These are phyloP conservation scores for Cynocephalus volans DNA, from an alignment of 2,113 vertebrate species.

Conservation along the genomic window DNA sequence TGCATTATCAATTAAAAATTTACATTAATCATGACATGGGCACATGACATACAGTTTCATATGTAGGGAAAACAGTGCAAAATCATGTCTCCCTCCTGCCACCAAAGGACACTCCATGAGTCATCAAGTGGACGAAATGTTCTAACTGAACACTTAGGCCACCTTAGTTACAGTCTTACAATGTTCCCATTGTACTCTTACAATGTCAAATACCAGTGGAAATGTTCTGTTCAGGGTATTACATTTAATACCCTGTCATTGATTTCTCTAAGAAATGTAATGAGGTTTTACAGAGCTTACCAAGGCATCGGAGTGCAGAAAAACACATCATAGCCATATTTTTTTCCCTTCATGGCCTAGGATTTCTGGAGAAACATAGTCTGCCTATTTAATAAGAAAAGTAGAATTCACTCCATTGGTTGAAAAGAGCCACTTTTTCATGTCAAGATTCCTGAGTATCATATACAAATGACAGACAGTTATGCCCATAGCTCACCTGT, in stretches of 20 bases:
- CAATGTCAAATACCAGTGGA: neutral
- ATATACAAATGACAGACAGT: neutral
- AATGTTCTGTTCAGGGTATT: conserved; percentile 39
- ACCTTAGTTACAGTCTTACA: neutral
- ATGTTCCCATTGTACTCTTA: neutral
- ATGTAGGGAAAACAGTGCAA: neutral
- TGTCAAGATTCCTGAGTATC: neutral
- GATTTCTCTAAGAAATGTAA: conserved; percentile 71
- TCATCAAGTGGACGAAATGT: neutral
- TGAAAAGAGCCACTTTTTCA: neutral
- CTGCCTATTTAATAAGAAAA: conserved; percentile 16
- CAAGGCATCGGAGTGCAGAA: neutral
- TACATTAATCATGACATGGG: neutral
- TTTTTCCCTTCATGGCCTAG: neutral
- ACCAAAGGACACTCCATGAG: neutral
- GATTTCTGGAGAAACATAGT: neutral
- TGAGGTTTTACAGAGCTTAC: conserved; percentile 21
- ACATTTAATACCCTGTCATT: conserved; percentile 54
- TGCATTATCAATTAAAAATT: neutral
- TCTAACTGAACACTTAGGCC: neutral
- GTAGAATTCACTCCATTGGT: neutral
- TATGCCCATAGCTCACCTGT: neutral
- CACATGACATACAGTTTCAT: neutral
- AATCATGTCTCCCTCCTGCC: neutral
- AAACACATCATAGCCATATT: neutral